phyloP scores from a whole-genome alignment of 2,888 invertebrate genomes.

The Holacanthella duospinosa region DNA sequence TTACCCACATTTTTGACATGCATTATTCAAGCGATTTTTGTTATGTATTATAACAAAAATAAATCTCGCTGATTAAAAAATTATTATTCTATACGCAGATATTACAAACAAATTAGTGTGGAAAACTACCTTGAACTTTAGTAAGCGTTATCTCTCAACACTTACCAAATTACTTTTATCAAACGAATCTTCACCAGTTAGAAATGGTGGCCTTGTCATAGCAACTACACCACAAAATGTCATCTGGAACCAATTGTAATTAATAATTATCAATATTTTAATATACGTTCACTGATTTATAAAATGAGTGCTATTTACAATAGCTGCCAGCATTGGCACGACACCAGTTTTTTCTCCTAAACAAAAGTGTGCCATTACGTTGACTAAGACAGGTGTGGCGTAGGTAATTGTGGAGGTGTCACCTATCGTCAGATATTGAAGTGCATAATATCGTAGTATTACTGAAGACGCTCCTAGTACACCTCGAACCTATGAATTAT shows the following conservation, averaged over 20 bases:
- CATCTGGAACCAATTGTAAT: no score
- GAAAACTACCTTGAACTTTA: no score
- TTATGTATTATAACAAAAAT: no score
- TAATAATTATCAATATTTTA: neutral
- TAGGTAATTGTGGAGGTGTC: conserved; percentile 35
- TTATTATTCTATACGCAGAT: no score
- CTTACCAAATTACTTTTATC: conserved; percentile 23
- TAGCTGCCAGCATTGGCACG: conserved; percentile 23
- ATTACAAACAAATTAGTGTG: no score
- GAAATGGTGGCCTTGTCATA: conserved; percentile 31
- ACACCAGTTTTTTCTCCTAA: conserved; percentile 32
- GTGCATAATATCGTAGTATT: conserved; percentile 32
- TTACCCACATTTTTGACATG: no score
- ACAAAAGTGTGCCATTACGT: conserved; percentile 34
- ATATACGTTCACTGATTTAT: neutral
- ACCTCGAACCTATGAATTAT: conserved; percentile 27
- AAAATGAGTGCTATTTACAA: no score
- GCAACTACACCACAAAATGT: conserved; percentile 29
- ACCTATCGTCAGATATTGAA: conserved; percentile 33
- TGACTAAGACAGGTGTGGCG: conserved; percentile 32
- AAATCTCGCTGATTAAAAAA: no score
- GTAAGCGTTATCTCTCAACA: neutral
- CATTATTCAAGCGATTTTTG: no score
- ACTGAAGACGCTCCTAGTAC: conserved; percentile 31
- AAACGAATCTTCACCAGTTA: conserved; percentile 30